Evolutionary conservation across 2,888 invertebrate genomes (phyloP), one percentile per base, ranked within the genome.

Genomic region (Napeogenes sylphis): DNA sequence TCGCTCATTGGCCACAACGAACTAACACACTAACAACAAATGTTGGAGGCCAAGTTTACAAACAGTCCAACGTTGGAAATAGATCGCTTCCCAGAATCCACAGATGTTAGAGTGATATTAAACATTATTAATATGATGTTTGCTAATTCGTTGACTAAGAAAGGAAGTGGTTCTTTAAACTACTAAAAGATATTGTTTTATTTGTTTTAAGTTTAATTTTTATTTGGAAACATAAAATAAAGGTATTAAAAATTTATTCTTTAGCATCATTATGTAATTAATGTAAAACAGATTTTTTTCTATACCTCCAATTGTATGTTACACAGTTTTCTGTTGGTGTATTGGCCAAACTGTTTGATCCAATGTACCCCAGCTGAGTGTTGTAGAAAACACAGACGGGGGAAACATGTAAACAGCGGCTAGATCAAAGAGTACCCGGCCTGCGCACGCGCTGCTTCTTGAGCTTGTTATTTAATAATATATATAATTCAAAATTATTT

Each of bases 371-470:
- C 64, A 66, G 66, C 62, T 63, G 68, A 68, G 71, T 69, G 80
- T 84, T 82, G 81, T 81, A 79, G 80, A 81, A 82, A 84, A 84
- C 84, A 84, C 82, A 81, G 82, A 75, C 78, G 78, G 77, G 75
- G 75, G 72, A 77, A 71, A 72, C 74, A 72, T 73, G 84, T 89
- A 89, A 88, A 89, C 88, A 89, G 75, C 82, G 83, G 83, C 83
- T 79, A 83, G 85, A 85, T 89, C 88, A 89, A 89, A 89, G 84
- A 60, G 59, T 67, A 64, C 73, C 68, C 69, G 53, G 56, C 38
- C 51, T 59, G 57, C 59, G 64, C 73, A 63, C 69, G 55, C 66
- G 61, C 58, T 38, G 6, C 56, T 10, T 66, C 66, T 68, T 68
- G 71, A 64, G 68, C 57, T 68, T 71, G 68, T 64, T 45, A 56